Base-by-base conservation (phyloP, 2,888 invertebrate species). In the Euclidia mi region DNA sequence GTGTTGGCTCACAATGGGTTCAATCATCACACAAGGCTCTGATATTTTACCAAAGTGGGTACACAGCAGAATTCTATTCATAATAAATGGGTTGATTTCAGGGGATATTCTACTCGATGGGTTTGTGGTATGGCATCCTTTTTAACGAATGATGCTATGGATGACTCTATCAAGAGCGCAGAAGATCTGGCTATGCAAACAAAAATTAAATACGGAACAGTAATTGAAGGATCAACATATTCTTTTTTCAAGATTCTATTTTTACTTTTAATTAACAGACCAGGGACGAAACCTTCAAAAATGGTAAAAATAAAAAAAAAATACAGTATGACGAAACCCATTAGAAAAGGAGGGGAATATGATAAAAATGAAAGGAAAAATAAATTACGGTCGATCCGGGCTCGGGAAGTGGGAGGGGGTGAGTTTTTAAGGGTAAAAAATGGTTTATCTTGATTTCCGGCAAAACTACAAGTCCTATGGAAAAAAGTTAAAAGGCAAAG, bases 201-300 rank as follows among this genome's bases (percentile, higher is more conserved):
- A n/a, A 98, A 98, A 90, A 98, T 99, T 70, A 98, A 99, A 89
- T 99, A 99, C 87, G 99, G 99, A 2, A 97, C 97, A n/a, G 93
- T 99, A n/a, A 79, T 86, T 32, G 97, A 97, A 14, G 99, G 99
- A 11, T 98, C 99, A 2, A 99, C 99, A 0, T 96, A 96, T 78
- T 96, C 96, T 0, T 99, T 99, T 90, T 99, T 99, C 84, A 96
- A 96, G 95, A 97, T 98, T 12, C 3, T 6, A 25, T 3, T 6
- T 25, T 25, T 25, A 6, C 20, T 25, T n/a, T n/a, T n/a, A n/a
- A n/a, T n/a, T n/a, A n/a, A n/a, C n/a, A n/a, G n/a, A n/a, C n/a
- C n/a, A n/a, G n/a, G n/a, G n/a, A n/a, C n/a, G n/a, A n/a, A n/a
- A n/a, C n/a, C n/a, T n/a, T n/a, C n/a, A n/a, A n/a, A n/a, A n/a